Evolutionary conservation across 2,888 invertebrate genomes (phyloP), one percentile per base, ranked within the genome.

Genomic region (Nezara viridula): DNA sequence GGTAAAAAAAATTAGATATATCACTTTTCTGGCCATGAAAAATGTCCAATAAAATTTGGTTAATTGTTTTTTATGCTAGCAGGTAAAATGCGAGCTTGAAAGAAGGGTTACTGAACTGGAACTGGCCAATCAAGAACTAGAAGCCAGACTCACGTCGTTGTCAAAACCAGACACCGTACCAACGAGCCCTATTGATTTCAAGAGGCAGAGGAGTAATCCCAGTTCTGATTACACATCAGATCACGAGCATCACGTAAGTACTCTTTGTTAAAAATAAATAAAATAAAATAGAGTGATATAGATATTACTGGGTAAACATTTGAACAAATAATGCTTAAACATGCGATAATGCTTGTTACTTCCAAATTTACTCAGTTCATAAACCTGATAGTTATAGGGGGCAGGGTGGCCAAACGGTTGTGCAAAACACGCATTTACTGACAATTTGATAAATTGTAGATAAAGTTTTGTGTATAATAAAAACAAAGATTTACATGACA

Each of bases 31-130:
- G 7, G n/a, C 2, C 24, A 24, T 55, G 1, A 14, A 60, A 60
- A 14, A 60, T 60, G 14, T 16, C 4, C 12, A 60, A 60, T 27
- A 73, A 37, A 73, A 37, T 32, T 37, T 73, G 32, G 7, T 73
- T 19, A 73, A 73, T 37, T 73, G 19, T 73, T 37, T 52, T 0
- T 40, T 52, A 47, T 50, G 55, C 12, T 40, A 90, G 90, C 94
- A 94, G 89, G 94, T 94, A 90, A 94, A 94, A 91, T 92, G 92
- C 27, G 93, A 93, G 86, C 92, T 94, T 89, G 92, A 92, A 92
- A 93, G 92, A 91, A 93, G 93, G 91, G 92, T 94, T 88, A 92
- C 92, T 88, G 93, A 93, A 90, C 91, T 93, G 86, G 93, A 93
- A 91, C 91, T 91, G 0, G 91, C 92, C 12, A 93, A 93, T 89